These are phyloP conservation scores for Vesta saturnalis DNA, from an alignment of 2,888 invertebrate species.

Conservation along the genomic window DNA sequence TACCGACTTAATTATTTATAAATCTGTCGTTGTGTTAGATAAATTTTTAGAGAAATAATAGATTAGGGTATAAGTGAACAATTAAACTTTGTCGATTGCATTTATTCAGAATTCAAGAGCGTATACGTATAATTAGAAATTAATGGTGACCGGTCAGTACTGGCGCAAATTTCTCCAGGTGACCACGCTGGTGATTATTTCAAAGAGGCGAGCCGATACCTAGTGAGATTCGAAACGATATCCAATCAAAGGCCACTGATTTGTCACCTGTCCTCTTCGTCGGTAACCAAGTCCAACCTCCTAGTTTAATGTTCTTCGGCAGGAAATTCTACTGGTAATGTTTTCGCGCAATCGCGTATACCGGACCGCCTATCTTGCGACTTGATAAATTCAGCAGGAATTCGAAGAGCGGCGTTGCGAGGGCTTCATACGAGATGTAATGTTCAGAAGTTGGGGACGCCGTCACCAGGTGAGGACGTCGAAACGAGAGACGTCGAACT, in stretches of 20 bases:
- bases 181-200: conserved; percentile 52
- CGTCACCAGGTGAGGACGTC: conserved; percentile 53
- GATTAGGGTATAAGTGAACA: conserved; percentile 47
- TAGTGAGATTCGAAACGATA: conserved; percentile 45
- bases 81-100: conserved; percentile 54
- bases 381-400: conserved; percentile 55
- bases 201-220: conserved; percentile 49
- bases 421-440: conserved; percentile 43
- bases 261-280: conserved; percentile 59
- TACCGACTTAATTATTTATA: conserved; percentile 22
- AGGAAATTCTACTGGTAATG: conserved; percentile 56
- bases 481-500: conserved; percentile 48
- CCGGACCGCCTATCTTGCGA: conserved; percentile 53
- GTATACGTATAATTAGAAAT: conserved; percentile 34
- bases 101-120: conserved; percentile 48
- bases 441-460: conserved; percentile 39
- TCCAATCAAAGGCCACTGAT: conserved; percentile 58
- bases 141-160: conserved; percentile 33
- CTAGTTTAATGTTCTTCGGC: conserved; percentile 52
- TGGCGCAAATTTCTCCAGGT: conserved; percentile 33
- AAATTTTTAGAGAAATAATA: conserved; percentile 48
- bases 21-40: conserved; percentile 30
- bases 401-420: conserved; percentile 53
- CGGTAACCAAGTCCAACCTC: conserved; percentile 56
- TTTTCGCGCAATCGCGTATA: conserved; percentile 56